Percentiles rank a stretch among this genome's conserved stretches.
These are phyloP conservation scores for Nautilus pompilius DNA, from an alignment of 1,140 invertebrate genomes.

Conservation along the genomic window DNA sequence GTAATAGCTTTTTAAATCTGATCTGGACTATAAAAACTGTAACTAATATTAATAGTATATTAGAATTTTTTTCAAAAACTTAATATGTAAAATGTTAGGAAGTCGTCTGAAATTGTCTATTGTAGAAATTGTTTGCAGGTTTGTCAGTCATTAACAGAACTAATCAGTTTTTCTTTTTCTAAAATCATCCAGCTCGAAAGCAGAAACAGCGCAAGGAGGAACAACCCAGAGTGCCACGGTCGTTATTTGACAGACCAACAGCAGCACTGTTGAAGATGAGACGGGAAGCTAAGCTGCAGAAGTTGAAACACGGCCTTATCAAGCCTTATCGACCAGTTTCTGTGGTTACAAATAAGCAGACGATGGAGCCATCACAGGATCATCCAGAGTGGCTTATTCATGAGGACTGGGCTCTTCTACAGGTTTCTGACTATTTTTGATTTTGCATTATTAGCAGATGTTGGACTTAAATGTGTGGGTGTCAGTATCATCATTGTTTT, in stretches of 20 bases:
- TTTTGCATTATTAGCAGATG: neutral
- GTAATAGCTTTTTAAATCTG: too few relatives aligned
- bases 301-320: conserved; percentile 60
- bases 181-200: conserved; percentile 52
- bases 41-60: neutral
- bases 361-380: conserved; percentile 39
- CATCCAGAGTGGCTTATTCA: conserved; percentile 82
- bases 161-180: neutral
- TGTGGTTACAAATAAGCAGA: conserved; percentile 56
- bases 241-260: conserved; percentile 82
- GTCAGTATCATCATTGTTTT: too few relatives aligned
- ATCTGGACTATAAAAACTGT: too few relatives aligned
- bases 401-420: conserved; percentile 82
- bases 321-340: conserved; percentile 53
- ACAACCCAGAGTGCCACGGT: conserved; percentile 74
- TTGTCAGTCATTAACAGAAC: neutral
- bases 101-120: too few relatives aligned
- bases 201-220: conserved; percentile 68
- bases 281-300: conserved; percentile 73
- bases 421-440: conserved; percentile 53
- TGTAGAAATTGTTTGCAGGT: conserved; percentile 3
- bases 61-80: neutral
- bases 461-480: too few relatives aligned
- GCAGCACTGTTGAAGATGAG: conserved; percentile 74
- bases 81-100: neutral